Conservation (phyloP, 2,888 invertebrate species). For the Leptinotarsa haldemani region DNA sequence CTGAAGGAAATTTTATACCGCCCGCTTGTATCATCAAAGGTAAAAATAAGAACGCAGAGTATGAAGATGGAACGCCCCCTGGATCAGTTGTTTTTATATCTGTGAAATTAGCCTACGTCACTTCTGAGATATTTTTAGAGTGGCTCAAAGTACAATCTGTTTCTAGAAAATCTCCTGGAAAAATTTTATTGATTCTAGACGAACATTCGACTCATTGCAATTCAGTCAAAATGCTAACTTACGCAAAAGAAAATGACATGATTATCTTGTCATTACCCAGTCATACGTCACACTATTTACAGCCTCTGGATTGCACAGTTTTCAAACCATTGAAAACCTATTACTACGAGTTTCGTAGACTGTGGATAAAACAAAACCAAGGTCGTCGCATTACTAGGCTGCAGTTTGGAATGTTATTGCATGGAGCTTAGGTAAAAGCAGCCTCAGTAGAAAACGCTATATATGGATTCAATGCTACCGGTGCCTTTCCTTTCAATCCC, state of each 20-base stretch:
- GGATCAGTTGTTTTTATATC: no score
- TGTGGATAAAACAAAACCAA: background rate
- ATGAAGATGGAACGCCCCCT: no score
- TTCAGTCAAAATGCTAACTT: slow-evolving; percentile 20
- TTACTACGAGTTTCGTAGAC: background rate
- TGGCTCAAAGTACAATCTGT: no score
- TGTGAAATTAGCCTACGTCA: no score
- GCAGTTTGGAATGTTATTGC: background rate
- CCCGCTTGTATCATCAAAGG: no score
- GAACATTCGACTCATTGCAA: slow-evolving; percentile 19
- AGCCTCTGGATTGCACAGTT: slow-evolving; percentile 9
- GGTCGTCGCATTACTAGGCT: background rate
- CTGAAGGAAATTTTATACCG: no score
- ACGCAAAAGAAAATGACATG: slow-evolving; percentile 11
- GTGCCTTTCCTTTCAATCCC: background rate
- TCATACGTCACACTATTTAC: slow-evolving; percentile 5
- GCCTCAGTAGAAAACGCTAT: background rate
- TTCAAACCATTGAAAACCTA: slow-evolving; percentile 6
- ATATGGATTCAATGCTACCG: slow-evolving; percentile 19
- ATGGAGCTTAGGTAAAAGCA: background rate
- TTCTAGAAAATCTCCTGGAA: background rate
- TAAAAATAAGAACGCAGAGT: no score
- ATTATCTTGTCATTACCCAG: slow-evolving; percentile 1
- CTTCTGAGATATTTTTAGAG: no score
- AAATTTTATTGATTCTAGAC: slow-evolving; percentile 7